Evolutionary conservation across 2,113 vertebrate species (phyloP).

Genomic region (Pungitius pungitius): DNA sequence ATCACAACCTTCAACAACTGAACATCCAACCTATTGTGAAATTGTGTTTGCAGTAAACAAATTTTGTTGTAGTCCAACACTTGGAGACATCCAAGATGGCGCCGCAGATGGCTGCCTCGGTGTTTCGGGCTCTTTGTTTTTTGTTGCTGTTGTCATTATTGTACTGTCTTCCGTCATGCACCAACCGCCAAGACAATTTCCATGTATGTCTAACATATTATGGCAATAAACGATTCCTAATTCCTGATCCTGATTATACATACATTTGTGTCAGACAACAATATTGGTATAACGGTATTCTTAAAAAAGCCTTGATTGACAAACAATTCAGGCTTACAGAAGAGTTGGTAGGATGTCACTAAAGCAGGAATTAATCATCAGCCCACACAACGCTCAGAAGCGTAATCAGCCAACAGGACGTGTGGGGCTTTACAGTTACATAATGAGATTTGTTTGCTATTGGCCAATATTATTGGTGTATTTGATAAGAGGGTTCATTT

Average conservation of each 20-base stretch:
- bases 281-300: background rate
- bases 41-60: background rate
- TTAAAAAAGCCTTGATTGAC: background rate
- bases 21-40: background rate
- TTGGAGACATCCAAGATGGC: no score
- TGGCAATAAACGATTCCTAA: no score
- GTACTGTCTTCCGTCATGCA: no score
- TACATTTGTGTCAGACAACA: background rate
- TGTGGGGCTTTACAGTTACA: background rate
- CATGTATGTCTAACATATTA: no score
- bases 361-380: background rate
- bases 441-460: background rate
- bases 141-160: no score
- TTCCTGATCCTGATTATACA: no score
- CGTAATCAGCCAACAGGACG: background rate
- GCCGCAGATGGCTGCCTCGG: no score
- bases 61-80: no score
- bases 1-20: background rate
- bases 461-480: background rate
- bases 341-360: background rate
- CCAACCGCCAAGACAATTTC: no score
- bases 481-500: background rate
- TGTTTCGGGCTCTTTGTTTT: no score
- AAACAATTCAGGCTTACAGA: no score
- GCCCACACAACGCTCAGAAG: background rate